Conservation (phyloP, 1,140 invertebrate genomes). For the Neodiprion lecontei region DNA sequence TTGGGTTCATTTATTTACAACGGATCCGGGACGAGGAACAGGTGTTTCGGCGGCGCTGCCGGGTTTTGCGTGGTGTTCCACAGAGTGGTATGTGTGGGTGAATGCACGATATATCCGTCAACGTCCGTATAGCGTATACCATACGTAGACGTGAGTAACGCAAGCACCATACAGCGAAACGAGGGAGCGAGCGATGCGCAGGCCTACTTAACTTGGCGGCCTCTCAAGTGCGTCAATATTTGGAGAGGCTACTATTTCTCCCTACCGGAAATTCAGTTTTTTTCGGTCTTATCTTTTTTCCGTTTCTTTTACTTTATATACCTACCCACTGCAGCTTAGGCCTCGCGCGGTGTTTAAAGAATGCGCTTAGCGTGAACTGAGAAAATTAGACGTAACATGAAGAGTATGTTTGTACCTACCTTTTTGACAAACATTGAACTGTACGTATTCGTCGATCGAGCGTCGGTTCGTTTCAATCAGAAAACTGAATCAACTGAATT, state of each 20-base stretch:
- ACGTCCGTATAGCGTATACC: background rate
- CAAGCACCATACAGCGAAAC: background rate
- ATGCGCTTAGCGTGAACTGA: too few relatives aligned
- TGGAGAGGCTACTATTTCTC: slow-evolving; percentile 4
- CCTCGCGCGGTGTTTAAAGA: too few relatives aligned
- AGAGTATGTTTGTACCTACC: too few relatives aligned
- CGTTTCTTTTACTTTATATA: too few relatives aligned
- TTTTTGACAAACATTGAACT: too few relatives aligned
- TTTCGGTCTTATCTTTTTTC: background rate
- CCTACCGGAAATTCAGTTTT: background rate
- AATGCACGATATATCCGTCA: background rate
- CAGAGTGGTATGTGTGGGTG: background rate
- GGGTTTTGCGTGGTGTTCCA: background rate
- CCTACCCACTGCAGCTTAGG: too few relatives aligned
- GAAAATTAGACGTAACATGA: too few relatives aligned
- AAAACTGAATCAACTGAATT: too few relatives aligned
- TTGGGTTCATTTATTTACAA: background rate
- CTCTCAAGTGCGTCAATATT: slow-evolving; percentile 4
- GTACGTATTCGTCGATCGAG: too few relatives aligned
- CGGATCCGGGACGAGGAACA: background rate
- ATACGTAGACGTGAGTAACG: background rate
- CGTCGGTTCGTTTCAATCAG: too few relatives aligned
- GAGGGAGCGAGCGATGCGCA: background rate
- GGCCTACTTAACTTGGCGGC: background rate
- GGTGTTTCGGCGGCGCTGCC: background rate